Evolutionary conservation across 2,113 vertebrate species (phyloP).

Genomic region (Tupaia tana): DNA sequence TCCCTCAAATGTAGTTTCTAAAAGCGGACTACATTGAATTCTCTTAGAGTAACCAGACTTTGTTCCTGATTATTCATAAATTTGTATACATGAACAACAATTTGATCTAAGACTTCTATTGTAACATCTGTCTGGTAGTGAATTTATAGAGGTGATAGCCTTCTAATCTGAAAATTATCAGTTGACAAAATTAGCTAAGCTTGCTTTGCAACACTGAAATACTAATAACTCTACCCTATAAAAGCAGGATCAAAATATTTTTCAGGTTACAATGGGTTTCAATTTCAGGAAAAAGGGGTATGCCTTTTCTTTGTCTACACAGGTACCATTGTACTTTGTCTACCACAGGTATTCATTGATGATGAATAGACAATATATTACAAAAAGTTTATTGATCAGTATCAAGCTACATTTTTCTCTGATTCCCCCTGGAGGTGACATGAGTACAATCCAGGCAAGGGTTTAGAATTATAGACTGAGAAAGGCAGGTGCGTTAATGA

Average conservation of each 20-base stretch:
- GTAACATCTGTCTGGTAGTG: background rate
- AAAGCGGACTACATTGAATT: background rate
- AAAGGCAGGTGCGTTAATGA: background rate
- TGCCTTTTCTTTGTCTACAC: background rate
- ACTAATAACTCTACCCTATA: background rate
- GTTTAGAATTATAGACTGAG: background rate
- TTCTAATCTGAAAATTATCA: constrained; percentile 21
- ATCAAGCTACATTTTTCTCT: background rate
- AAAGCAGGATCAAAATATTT: background rate
- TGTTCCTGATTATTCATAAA: background rate
- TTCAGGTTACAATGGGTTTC: background rate
- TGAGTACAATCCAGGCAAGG: background rate
- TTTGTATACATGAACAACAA: background rate
- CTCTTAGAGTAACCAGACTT: background rate
- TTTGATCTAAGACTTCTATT: background rate
- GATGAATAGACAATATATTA: background rate
- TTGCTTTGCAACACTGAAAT: background rate
- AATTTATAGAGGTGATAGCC: background rate
- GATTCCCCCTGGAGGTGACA: background rate
- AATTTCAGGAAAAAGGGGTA: background rate
- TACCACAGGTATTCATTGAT: no score
- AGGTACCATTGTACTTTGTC: background rate
- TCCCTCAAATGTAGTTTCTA: background rate
- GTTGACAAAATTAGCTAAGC: background rate
- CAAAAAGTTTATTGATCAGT: constrained; percentile 2